Evolutionary conservation across 2,888 invertebrate species (phyloP), one percentile per base, ranked within the genome.

Genomic region (Xestia rhomboidea): DNA sequence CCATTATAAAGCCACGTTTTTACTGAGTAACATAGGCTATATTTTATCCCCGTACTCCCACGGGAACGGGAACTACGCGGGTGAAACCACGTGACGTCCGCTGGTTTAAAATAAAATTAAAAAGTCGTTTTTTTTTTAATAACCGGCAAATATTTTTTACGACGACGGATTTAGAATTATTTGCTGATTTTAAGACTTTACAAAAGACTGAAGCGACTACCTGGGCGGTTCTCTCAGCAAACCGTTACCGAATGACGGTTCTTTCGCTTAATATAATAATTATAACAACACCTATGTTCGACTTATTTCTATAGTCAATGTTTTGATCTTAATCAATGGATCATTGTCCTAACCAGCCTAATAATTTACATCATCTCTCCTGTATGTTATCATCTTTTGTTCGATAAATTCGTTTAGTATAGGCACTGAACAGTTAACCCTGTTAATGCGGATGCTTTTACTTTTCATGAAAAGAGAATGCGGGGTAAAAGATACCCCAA

Each of bases 331-430:
- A 93, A 92, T 95, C 94, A 95, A 95, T 95, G 92, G 90, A 64
- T 34, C 95, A 93, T 96, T 96, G 94, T 93, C 90, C 91, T 85
- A 91, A 90, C 86, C 90, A 89, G 84, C 88, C 88, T 88, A 93
- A 93, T 93, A 92, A 92, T 93, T 94, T 88, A 95, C 92, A 94
- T 94, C 93, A 95, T 93, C 91, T 80, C 87, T 76, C 73, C 77
- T 83, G 90, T 90, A 91, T 94, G 91, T 91, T 91, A 91, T 94
- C 90, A 91, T 93, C 93, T 92, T 94, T 95, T 95, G 95, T 95
- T 93, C 88, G 82, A 81, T 75, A 87, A 86, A 86, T 90, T 90
- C 78, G 90, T 87, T 84, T 88, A 90, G 85, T 85, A n/a, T 83
- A 79, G 88, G 79, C 81, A 82, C 77, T 79, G 78, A 74, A 67